Conservation (phyloP, 1,140 invertebrate species). For the Drosophila micromelanica region DNA sequence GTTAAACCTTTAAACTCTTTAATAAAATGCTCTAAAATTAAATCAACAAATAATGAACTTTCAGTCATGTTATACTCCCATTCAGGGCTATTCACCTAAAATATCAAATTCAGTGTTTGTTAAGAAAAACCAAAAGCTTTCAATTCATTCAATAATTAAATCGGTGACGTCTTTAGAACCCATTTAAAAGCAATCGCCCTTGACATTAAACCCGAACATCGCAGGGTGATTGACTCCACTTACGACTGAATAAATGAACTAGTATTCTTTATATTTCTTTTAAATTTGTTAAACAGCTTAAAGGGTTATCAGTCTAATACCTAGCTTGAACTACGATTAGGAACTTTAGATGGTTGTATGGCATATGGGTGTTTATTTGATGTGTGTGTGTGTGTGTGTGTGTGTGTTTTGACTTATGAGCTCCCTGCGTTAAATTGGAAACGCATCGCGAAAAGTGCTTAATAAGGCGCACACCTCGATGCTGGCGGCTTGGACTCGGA, state of each 20-base stretch:
- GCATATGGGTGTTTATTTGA: background rate
- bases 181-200: background rate
- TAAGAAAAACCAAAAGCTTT: background rate
- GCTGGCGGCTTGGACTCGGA: constrained; percentile 50
- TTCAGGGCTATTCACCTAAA: too few relatives aligned
- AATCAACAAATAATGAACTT: too few relatives aligned
- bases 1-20: too few relatives aligned
- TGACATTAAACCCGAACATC: background rate
- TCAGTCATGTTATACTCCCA: too few relatives aligned
- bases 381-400: background rate
- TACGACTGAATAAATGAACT: constrained; percentile 1
- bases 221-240: background rate
- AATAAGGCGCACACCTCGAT: constrained; percentile 59
- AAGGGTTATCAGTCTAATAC: background rate
- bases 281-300: background rate
- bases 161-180: background rate
- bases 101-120: too few relatives aligned
- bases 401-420: background rate
- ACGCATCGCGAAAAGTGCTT: constrained; percentile 12
- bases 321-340: too few relatives aligned
- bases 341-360: background rate
- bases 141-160: constrained; percentile 1
- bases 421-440: constrained; percentile 1
- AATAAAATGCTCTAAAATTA: too few relatives aligned
- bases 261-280: background rate